Evolutionary conservation across 2,797 vertebrate genomes (phyloP), one percentile per base, ranked within the genome.

Genomic region (Bradypodion ventrale): DNA sequence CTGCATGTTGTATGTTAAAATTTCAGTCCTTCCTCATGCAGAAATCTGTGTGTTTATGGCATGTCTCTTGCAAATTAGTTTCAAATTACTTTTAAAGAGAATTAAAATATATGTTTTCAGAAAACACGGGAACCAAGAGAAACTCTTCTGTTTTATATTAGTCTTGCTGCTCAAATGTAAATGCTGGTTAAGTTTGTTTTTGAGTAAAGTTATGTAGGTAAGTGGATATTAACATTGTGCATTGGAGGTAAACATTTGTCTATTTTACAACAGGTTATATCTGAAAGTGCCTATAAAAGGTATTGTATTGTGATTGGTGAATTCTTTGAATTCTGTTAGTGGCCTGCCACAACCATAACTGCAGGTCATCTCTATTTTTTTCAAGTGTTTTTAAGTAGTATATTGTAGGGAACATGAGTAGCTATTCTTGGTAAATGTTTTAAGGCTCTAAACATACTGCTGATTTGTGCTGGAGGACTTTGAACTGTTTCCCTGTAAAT

Each of bases 21-120:
- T 77, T 13, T 40, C 4, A 63, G 10, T 4, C 37, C 42, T 49
- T n/a, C 60, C 62, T 32, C 27, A 62, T 49, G n/a, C 74, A 46
- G n/a, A 19, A 40, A 5, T 42, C 46, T 60, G 10, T 21, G 7
- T 46, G 56, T 40, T 65, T 82, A 21, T 46, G n/a, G 23, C 16
- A 10, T 76, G 4, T 27, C 9, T 42, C 15, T 73, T 66, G 40
- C 44, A 83, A 65, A 65, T 66, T 56, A 27, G 8, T 75, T 42
- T 78, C 29, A 62, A 78, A 62, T 40, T 29, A 42, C 25, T 19
- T 63, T 78, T 7, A 78, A 70, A 29, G 13, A 13, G 52, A 10
- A 78, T 73, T 84, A 69, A 77, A 79, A n/a, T 23, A 72, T 37
- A 63, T 49, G 27, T 16, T 63, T n/a, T 74, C 27, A 66, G 59